These are phyloP conservation scores for Mohoua ochrocephala DNA, from an alignment of 2,113 vertebrate species.

Conservation along the genomic window DNA sequence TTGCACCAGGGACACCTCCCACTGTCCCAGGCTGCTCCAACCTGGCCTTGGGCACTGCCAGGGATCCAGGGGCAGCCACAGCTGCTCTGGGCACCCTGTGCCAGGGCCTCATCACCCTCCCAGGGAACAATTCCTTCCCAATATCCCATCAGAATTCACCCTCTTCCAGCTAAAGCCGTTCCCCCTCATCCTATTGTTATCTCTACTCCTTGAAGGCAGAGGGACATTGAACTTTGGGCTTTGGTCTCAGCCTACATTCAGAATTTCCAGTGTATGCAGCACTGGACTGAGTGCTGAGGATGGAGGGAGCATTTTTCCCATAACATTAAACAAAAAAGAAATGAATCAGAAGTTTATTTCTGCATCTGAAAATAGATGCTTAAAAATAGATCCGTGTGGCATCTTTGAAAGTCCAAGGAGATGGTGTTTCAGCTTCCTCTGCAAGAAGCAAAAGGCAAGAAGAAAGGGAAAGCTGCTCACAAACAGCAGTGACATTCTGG, in stretches of 20 bases:
- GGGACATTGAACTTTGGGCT: background rate
- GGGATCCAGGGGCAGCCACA: background rate
- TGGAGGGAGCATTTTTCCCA: background rate
- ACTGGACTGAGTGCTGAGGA: background rate
- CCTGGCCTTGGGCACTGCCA: background rate
- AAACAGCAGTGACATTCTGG: background rate
- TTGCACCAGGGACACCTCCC: background rate
- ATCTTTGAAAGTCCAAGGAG: background rate
- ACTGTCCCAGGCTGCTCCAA: background rate
- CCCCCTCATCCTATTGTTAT: background rate
- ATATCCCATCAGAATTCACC: background rate
- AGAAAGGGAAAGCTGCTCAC: background rate
- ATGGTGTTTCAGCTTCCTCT: background rate
- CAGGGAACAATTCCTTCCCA: background rate
- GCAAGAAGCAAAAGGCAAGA: background rate
- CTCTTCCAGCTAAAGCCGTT: background rate
- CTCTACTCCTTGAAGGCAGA: background rate
- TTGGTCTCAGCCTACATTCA: background rate
- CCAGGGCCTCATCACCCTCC: background rate
- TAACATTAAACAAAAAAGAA: background rate
- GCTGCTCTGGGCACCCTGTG: background rate
- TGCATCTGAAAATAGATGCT: constrained; percentile 13
- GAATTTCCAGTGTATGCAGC: background rate
- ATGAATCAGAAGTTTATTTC: background rate
- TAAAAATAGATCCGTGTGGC: constrained; percentile 25